Base-by-base conservation (phyloP, 1,140 invertebrate genomes). In the Brachionus asplanchnoidis region DNA sequence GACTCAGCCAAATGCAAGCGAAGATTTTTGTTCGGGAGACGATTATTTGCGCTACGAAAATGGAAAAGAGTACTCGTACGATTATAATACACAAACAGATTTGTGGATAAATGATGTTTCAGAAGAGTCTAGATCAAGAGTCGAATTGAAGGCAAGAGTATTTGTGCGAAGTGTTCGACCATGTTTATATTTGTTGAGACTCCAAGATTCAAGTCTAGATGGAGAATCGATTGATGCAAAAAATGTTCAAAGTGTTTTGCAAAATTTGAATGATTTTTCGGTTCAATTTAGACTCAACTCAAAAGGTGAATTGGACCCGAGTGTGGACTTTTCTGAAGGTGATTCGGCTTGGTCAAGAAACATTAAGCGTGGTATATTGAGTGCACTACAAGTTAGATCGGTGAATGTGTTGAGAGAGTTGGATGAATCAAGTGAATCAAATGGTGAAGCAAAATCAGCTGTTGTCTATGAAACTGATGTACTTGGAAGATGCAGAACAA, bases 21-120 rank as follows among this genome's bases (percentile, higher is more conserved):
- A 14, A 4, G 44, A 50, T 28, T 77, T 77, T 50, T 77, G 73
- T 28, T 50, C 44, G 4, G 42, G 44, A 26, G 44, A 77, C 14
- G 73, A 77, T 12, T 77, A 28, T 26, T 50, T 77, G 20, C 20
- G 28, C 3, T 77, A 77, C 42, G 17, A 77, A 77, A 77, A 77
- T 77, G 73, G 73, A 26, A 46, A 50, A 77, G 73, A 77, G 40
- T 82, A 82, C 53, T 82, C 32, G 8, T 82, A 82, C 11, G 42
- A 82, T 9, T 82, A 82, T 40, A 44, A 11, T 14, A 82, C 79
- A 28, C 32, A 44, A 40, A 68, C 65, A 26, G 36, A 44, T 12
- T 68, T 82, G 36, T 82, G 79, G 79, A 82, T 82, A 82, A 82
- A 82, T 44, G 79, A 82, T 82, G 79, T 68, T 44, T 82, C 79